A percentile compares a stretch with the other conserved stretches of the same genome.
Conservation (phyloP, 2,113 vertebrate species). For the Oreochromis aureus region DNA sequence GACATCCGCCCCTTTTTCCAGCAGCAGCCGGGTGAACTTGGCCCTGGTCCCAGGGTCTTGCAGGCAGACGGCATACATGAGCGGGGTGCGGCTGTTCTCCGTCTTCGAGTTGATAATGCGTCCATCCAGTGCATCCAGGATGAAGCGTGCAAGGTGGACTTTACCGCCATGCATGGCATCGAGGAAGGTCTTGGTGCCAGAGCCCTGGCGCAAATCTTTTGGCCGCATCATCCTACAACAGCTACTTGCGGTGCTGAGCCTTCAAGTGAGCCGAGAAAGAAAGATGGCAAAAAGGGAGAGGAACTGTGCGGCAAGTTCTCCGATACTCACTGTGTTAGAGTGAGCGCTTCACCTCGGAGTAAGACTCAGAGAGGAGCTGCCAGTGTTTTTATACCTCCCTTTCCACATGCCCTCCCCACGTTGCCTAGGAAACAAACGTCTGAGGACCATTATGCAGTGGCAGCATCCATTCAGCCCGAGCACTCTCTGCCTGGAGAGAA, state of each 20-base stretch:
- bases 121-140: constrained; percentile 86
- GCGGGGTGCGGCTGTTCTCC: constrained; percentile 81
- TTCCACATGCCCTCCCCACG: constrained; percentile 68
- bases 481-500: constrained; percentile 66
- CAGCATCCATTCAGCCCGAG: constrained; percentile 73
- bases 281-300: background rate
- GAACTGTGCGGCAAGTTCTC: constrained; percentile 33
- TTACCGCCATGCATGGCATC: constrained; percentile 87
- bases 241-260: background rate
- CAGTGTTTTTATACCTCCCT: constrained; percentile 75
- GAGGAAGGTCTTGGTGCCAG: constrained; percentile 84
- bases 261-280: background rate
- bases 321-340: constrained; percentile 31
- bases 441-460: constrained; percentile 71
- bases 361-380: constrained; percentile 62
- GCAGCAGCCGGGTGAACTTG: constrained; percentile 80
- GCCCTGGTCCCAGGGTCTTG: constrained; percentile 73
- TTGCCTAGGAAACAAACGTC: constrained; percentile 78
- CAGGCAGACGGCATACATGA: constrained; percentile 82
- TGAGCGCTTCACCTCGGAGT: constrained; percentile 57
- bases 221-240: constrained; percentile 78
- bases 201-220: constrained; percentile 83
- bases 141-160: constrained; percentile 85
- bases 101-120: constrained; percentile 84
- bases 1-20: constrained; percentile 84